Conservation (phyloP, 1,140 invertebrate species). For the Ostrea edulis region DNA sequence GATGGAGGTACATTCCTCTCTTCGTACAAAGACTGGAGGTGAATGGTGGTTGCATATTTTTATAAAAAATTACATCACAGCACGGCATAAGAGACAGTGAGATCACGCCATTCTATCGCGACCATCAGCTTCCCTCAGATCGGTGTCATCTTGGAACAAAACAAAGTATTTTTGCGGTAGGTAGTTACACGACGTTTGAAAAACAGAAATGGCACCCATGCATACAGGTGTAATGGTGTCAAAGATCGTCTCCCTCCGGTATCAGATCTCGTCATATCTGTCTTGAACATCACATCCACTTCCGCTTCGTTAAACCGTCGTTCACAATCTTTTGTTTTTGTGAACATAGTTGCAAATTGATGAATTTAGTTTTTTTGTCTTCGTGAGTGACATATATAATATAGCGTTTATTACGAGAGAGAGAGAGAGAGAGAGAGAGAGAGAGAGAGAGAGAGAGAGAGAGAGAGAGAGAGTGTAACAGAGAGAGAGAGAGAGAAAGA, state of each 20-base stretch:
- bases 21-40: not conserved
- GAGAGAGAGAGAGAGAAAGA: not conserved
- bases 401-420: not conserved
- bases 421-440: not conserved
- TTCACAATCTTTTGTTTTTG: not conserved
- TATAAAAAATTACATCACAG: not conserved
- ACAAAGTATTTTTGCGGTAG: not conserved
- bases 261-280: not conserved
- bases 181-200: not conserved
- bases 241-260: not conserved
- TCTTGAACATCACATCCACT: not conserved
- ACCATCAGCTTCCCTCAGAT: not conserved
- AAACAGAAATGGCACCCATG: not conserved
- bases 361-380: not conserved
- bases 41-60: not conserved
- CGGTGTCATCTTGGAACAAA: not conserved
- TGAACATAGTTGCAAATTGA: not conserved
- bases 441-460: too few species aligned
- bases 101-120: not conserved
- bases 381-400: not conserved
- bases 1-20: not conserved
- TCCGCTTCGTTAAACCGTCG: not conserved
- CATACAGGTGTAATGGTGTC: constrained; percentile 15
- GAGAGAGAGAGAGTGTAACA: not conserved
- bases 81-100: not conserved